Conservation (phyloP, 2,888 invertebrate species). For the Coleophora flavipennella region DNA sequence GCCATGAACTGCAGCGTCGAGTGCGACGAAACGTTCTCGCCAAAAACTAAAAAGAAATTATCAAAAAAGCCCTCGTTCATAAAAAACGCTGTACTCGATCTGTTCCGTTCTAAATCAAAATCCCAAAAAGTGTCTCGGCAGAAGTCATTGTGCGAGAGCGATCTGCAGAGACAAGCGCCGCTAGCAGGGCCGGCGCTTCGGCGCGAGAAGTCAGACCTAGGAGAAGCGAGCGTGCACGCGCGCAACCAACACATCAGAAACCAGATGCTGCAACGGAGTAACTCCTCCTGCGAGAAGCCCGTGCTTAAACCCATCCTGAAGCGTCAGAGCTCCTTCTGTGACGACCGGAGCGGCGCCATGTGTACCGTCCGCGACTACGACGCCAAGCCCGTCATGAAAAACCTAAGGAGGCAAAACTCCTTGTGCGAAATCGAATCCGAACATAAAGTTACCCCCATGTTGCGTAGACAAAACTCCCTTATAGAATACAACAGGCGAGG, state of each 20-base stretch:
- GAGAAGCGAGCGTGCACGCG: slow-evolving; percentile 56
- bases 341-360: slow-evolving; percentile 58
- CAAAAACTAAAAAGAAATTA: slow-evolving; percentile 73
- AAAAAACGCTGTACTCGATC: slow-evolving; percentile 67
- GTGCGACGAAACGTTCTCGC: slow-evolving; percentile 66
- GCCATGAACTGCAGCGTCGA: slow-evolving; percentile 67
- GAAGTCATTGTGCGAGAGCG: slow-evolving; percentile 64
- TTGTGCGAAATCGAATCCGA: slow-evolving; percentile 70
- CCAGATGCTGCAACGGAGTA: slow-evolving; percentile 65
- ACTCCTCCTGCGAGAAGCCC: slow-evolving; percentile 65
- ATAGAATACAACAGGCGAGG: slow-evolving; percentile 67
- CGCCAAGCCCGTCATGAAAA: slow-evolving; percentile 52
- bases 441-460: slow-evolving; percentile 68
- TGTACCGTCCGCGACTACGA: slow-evolving; percentile 64
- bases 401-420: slow-evolving; percentile 58
- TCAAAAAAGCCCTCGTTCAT: slow-evolving; percentile 71
- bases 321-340: slow-evolving; percentile 66
- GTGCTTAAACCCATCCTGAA: slow-evolving; percentile 61
- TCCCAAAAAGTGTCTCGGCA: slow-evolving; percentile 66
- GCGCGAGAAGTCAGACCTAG: slow-evolving; percentile 63
- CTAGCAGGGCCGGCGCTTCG: slow-evolving; percentile 59
- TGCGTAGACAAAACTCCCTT: slow-evolving; percentile 68
- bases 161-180: slow-evolving; percentile 55
- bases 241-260: slow-evolving; percentile 58
- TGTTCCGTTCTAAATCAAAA: slow-evolving; percentile 70